These are phyloP conservation scores for Monoplex corrugatus DNA, from an alignment of 2,888 invertebrate species.

Conservation along the genomic window DNA sequence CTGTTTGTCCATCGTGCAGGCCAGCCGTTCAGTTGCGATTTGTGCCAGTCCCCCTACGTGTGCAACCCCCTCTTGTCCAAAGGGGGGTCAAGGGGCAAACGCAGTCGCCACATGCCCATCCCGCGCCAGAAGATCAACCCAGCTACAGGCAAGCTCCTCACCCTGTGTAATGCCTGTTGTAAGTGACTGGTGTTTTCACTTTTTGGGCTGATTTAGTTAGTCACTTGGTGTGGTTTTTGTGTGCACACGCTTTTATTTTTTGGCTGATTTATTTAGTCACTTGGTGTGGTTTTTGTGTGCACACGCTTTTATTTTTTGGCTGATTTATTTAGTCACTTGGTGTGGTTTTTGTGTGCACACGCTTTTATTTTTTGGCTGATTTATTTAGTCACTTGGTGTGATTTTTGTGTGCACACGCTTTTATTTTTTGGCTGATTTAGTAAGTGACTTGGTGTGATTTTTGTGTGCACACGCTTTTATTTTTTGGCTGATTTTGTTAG, in stretches of 20 bases:
- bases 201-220: neutral
- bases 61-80: conserved; percentile 63
- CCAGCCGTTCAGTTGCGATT: conserved; percentile 69
- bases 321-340: neutral
- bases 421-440: no score
- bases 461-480: no score
- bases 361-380: no score
- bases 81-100: conserved; percentile 59
- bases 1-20: conserved; percentile 57
- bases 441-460: no score
- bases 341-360: no score
- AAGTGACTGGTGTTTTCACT: conserved; percentile 48
- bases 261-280: no score
- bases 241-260: no score
- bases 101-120: conserved; percentile 64
- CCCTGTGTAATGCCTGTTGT: conserved; percentile 74
- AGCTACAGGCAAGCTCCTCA: conserved; percentile 61
- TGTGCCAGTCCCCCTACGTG: conserved; percentile 74
- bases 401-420: no score
- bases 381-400: no score
- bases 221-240: no score
- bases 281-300: no score
- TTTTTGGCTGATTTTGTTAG: no score
- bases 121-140: conserved; percentile 66
- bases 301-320: neutral